A percentile compares a stretch with the other conserved stretches of the same genome.
Conservation (phyloP, 2,797 vertebrate species). For the Gymnodraco acuticeps region DNA sequence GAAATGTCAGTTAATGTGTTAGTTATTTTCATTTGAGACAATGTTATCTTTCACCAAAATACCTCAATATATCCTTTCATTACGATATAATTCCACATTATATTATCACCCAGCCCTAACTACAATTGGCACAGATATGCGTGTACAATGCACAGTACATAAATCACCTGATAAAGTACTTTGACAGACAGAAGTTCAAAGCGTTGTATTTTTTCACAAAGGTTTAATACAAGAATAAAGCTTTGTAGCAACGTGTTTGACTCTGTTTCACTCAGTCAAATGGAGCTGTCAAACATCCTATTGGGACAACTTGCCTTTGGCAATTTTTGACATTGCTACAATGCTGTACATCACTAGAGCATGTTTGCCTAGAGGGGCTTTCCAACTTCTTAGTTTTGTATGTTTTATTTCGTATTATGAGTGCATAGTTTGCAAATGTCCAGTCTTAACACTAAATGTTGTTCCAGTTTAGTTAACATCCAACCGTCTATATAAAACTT, state of each 20-base stretch:
- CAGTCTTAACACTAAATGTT: slow-evolving; percentile 8
- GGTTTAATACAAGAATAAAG: slow-evolving; percentile 27
- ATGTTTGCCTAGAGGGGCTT: slow-evolving; percentile 65
- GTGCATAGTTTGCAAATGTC: slow-evolving; percentile 11
- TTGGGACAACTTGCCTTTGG: slow-evolving; percentile 64
- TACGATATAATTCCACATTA: neutral
- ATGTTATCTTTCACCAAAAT: too few species aligned
- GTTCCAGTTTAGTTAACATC: slow-evolving; percentile 20
- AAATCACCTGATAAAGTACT: neutral
- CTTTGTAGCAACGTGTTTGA: slow-evolving; percentile 46
- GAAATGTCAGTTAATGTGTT: too few species aligned
- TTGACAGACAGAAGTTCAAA: slow-evolving; percentile 25
- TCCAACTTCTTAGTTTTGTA: slow-evolving; percentile 39
- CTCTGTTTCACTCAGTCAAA: slow-evolving; percentile 53
- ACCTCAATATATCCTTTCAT: too few species aligned
- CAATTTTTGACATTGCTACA: slow-evolving; percentile 62
- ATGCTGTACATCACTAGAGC: slow-evolving; percentile 56
- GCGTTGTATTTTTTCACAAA: slow-evolving; percentile 23
- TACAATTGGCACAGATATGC: slow-evolving; percentile 2
- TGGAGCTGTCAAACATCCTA: slow-evolving; percentile 49
- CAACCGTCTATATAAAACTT: slow-evolving; percentile 8
- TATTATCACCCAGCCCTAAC: too few species aligned
- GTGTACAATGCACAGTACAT: neutral
- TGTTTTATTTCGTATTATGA: slow-evolving; percentile 12
- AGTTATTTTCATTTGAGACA: too few species aligned